A percentile compares a stretch with the other conserved stretches of the same genome.
Evolutionary conservation across 2,113 vertebrate genomes (phyloP).

Genomic region (Phrynocephalus versicolor): DNA sequence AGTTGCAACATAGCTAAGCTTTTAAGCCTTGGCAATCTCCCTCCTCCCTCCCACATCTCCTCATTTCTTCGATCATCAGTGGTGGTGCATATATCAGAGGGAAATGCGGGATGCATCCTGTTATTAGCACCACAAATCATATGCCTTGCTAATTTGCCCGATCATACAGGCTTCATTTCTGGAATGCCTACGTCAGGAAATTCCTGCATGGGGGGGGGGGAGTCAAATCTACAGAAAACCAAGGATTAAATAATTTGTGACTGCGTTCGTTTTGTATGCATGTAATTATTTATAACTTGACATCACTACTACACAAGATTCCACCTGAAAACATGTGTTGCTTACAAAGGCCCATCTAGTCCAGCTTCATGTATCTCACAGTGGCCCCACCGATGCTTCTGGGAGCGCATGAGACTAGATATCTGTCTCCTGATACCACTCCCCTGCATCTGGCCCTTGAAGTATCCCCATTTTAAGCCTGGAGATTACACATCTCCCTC

Average conservation of each 20-base stretch:
- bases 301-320: not conserved
- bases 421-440: too few relatives aligned
- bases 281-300: not conserved
- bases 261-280: not conserved
- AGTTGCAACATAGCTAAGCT: constrained; percentile 32
- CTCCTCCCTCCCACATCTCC: not conserved
- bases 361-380: too few relatives aligned
- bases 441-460: not conserved
- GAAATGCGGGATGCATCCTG: constrained; percentile 27
- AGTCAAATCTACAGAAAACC: not conserved
- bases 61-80: constrained; percentile 7
- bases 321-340: not conserved
- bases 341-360: too few relatives aligned
- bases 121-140: constrained; percentile 33
- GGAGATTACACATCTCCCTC: too few relatives aligned
- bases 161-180: constrained; percentile 41
- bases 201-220: not conserved
- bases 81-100: constrained; percentile 32
- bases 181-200: constrained; percentile 26
- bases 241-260: not conserved
- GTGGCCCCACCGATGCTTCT: too few relatives aligned
- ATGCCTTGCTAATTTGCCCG: constrained; percentile 31
- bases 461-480: too few relatives aligned
- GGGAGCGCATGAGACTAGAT: too few relatives aligned
- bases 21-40: constrained; percentile 36